Evolutionary conservation across 1,140 invertebrate genomes (phyloP).

Genomic region (Gryllus bimaculatus): DNA sequence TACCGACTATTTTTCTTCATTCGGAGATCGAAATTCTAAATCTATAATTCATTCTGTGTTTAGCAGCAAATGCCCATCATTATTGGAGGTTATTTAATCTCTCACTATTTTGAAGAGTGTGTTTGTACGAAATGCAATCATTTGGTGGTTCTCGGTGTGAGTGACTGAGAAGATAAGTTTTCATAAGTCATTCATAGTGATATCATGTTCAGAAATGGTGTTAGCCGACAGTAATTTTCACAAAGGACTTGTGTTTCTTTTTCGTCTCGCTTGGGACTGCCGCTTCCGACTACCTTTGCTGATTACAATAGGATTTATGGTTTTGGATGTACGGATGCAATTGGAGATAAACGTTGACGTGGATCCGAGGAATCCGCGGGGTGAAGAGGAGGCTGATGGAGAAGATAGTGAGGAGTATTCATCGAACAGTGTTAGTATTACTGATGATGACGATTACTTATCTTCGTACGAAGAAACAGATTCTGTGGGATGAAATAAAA

Average conservation of each 20-base stretch:
- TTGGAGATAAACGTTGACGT: conserved; percentile 40
- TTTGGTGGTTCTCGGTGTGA: too few relatives aligned
- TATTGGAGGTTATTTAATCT: too few relatives aligned
- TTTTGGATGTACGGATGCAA: conserved; percentile 44
- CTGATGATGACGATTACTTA: neutral
- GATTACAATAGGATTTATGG: conserved; percentile 42
- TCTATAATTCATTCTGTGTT: too few relatives aligned
- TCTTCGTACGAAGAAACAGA: neutral
- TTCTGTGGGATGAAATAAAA: neutral
- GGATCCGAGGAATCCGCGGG: conserved; percentile 8
- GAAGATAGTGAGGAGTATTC: neutral
- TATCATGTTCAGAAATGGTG: neutral
- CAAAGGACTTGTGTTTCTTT: conserved; percentile 38
- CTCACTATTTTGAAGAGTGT: too few relatives aligned
- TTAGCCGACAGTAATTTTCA: conserved; percentile 21
- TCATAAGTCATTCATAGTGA: too few relatives aligned
- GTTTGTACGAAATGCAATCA: too few relatives aligned
- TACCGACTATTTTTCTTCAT: too few relatives aligned
- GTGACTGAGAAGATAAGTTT: too few relatives aligned
- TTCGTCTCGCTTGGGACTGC: conserved; percentile 48
- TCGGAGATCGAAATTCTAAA: too few relatives aligned
- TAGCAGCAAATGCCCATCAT: too few relatives aligned
- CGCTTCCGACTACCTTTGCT: conserved; percentile 45
- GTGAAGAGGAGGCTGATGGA: conserved; percentile 12
- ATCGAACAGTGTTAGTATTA: neutral